Conservation (phyloP, 2,113 vertebrate species). For the Hypanus sabinus region DNA sequence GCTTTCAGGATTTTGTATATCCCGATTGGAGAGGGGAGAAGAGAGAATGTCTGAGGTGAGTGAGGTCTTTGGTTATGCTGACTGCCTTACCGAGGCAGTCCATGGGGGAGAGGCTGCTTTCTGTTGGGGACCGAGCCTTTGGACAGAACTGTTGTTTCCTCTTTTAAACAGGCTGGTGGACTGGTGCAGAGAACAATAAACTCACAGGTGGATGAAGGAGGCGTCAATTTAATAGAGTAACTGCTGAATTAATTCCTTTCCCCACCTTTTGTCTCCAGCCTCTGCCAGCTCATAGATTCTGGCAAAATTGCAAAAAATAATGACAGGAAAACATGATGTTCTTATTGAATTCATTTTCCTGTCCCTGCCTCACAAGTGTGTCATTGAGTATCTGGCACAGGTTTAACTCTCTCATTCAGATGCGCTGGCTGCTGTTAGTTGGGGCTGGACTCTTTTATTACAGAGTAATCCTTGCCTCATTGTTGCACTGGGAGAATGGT, state of each 20-base stretch:
- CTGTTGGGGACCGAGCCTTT: too few species aligned
- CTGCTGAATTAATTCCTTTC: not conserved
- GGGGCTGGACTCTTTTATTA: not conserved
- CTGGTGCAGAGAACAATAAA: not conserved
- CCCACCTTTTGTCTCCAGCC: not conserved
- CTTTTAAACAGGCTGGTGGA: too few species aligned
- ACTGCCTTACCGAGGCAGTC: too few species aligned
- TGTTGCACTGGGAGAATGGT: not conserved
- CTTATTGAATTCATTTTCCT: conserved; percentile 12
- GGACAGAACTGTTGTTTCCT: too few species aligned
- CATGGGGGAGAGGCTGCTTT: too few species aligned
- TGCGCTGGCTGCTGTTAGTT: not conserved
- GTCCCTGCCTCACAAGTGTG: not conserved
- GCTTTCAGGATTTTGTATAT: too few species aligned
- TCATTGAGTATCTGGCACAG: not conserved
- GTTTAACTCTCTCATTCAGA: not conserved
- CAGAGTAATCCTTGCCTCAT: not conserved
- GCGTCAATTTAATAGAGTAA: not conserved
- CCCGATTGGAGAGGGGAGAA: too few species aligned
- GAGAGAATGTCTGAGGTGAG: too few species aligned
- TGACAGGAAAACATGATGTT: conserved; percentile 1
- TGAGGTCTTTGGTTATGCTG: too few species aligned
- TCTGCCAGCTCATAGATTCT: not conserved
- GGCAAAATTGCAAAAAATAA: not conserved
- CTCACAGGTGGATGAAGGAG: not conserved